Evolutionary conservation across 2,797 vertebrate species (phyloP).

Genomic region (Mycteria americana): DNA sequence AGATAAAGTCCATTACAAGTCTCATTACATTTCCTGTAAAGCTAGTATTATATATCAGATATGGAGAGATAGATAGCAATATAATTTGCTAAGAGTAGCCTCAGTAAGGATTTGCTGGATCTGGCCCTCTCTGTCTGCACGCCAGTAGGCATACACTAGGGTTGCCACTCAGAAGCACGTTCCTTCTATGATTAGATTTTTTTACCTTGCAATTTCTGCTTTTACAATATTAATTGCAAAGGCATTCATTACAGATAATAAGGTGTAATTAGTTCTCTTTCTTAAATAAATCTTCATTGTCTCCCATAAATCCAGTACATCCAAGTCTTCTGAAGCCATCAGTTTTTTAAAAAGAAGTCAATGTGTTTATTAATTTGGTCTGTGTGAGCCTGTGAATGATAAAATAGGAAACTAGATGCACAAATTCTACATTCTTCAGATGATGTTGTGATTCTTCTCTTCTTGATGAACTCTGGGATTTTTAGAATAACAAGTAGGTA

Average conservation of each 20-base stretch:
- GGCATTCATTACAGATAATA: conserved; percentile 13
- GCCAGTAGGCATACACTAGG: not conserved
- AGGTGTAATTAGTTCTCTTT: conserved; percentile 36
- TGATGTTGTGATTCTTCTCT: not conserved
- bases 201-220: conserved; percentile 15
- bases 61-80: not conserved
- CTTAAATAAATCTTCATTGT: conserved; percentile 23
- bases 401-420: not conserved
- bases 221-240: conserved; percentile 10
- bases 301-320: not conserved
- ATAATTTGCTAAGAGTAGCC: not conserved
- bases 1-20: conserved; percentile 24
- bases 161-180: not conserved
- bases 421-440: not conserved
- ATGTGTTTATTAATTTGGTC: conserved; percentile 23
- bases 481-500: not conserved
- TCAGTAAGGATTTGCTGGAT: not conserved
- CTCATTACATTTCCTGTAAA: conserved; percentile 27
- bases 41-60: not conserved
- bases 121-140: not conserved
- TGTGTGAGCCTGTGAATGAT: not conserved
- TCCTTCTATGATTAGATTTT: not conserved
- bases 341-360: not conserved
- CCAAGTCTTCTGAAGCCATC: not conserved
- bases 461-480: not conserved